Conservation (phyloP, 1,140 invertebrate genomes). For the Calephelis nemesis region DNA sequence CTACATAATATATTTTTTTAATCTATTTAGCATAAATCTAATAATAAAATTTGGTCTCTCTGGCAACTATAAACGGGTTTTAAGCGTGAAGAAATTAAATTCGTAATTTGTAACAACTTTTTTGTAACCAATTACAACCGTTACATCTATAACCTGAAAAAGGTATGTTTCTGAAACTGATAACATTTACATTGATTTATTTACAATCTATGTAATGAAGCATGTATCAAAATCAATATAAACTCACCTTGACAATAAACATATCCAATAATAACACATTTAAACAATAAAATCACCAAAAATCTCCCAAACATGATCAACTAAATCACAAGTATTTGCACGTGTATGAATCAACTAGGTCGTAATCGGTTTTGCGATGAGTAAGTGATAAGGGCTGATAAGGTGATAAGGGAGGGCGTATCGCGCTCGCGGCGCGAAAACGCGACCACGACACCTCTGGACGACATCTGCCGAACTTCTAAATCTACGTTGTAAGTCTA, state of each 20-base stretch:
- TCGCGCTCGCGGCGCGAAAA: slow-evolving; percentile 47
- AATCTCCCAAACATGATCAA: slow-evolving; percentile 53
- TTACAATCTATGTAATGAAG: not conserved
- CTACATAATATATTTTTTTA: no score
- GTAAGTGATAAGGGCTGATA: slow-evolving; percentile 71
- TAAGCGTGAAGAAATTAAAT: no score
- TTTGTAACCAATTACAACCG: no score
- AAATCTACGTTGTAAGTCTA: slow-evolving; percentile 38
- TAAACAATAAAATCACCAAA: slow-evolving; percentile 43
- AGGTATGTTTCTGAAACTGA: not conserved
- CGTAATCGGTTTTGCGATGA: slow-evolving; percentile 70
- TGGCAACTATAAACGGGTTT: no score
- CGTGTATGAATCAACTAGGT: slow-evolving; percentile 53
- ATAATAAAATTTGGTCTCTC: no score
- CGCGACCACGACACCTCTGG: slow-evolving; percentile 50
- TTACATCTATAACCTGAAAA: no score
- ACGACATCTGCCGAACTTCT: slow-evolving; percentile 58
- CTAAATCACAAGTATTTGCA: slow-evolving; percentile 55
- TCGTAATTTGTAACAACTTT: no score
- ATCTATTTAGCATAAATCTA: no score
- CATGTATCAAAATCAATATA: not conserved
- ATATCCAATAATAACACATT: slow-evolving; percentile 43
- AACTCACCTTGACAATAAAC: slow-evolving; percentile 53
- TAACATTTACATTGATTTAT: slow-evolving; percentile 2
- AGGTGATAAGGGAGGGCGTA: slow-evolving; percentile 59